These are phyloP conservation scores for Eugnorisma glareosa DNA, from an alignment of 2,888 invertebrate species.

Conservation along the genomic window DNA sequence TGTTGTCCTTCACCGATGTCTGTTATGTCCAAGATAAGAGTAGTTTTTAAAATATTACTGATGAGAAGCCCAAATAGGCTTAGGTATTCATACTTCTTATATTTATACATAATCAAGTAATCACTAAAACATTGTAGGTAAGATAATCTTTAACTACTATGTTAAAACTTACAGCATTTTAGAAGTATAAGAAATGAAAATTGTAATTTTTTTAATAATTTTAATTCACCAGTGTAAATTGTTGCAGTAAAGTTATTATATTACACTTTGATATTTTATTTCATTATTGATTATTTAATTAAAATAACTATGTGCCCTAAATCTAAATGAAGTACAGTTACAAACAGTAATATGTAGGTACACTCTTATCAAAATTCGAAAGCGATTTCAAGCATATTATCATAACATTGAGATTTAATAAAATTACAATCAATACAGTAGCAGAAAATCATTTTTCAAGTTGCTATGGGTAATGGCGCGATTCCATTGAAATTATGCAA, in stretches of 20 bases:
- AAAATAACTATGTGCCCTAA: constrained; percentile 17
- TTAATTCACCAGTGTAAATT: constrained; percentile 53
- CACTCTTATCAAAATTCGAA: not conserved
- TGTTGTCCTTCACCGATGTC: too few species aligned
- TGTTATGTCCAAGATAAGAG: too few species aligned
- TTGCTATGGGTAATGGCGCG: not conserved
- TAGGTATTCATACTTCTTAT: constrained; percentile 15
- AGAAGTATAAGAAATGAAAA: constrained; percentile 15
- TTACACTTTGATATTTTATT: constrained; percentile 50
- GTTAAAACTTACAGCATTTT: not conserved
- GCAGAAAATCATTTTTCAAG: not conserved
- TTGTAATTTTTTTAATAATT: constrained; percentile 31
- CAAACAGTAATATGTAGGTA: not conserved
- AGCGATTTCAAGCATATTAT: not conserved
- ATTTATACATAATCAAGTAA: constrained; percentile 14
- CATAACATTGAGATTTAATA: not conserved
- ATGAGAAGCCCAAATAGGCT: constrained; percentile 11
- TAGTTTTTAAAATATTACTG: constrained; percentile 10
- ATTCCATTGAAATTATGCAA: not conserved
- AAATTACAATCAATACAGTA: not conserved
- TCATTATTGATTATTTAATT: constrained; percentile 48
- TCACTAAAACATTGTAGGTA: not conserved
- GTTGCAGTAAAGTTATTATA: constrained; percentile 51
- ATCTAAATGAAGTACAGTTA: constrained; percentile 22
- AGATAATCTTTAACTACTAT: constrained; percentile 7